phyloP scores from a whole-genome alignment of 2,888 invertebrate genomes.

The Lepidonotus clava region DNA sequence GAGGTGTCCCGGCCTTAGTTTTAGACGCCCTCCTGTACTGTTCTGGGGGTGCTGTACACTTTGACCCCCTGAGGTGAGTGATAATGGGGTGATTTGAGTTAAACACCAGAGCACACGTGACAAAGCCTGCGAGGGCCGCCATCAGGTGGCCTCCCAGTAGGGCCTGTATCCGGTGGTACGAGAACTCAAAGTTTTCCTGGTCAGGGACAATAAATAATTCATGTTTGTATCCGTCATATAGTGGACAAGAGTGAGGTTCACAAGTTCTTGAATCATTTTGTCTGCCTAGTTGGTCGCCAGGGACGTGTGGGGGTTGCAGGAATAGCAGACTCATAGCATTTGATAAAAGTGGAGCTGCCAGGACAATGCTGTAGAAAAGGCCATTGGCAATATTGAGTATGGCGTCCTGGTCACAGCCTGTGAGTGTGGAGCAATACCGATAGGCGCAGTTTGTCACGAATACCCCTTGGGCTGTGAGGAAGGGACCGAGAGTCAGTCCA shows the following conservation, averaged over 20 bases:
- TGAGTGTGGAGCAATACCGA: background rate
- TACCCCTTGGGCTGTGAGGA: conserved; percentile 11
- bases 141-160: background rate
- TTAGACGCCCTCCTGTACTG: background rate
- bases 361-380: background rate
- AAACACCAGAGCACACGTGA: background rate
- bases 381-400: background rate
- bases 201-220: background rate
- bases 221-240: background rate
- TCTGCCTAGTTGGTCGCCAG: background rate
- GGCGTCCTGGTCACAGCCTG: background rate
- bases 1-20: background rate
- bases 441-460: conserved; percentile 14
- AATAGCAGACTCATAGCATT: background rate
- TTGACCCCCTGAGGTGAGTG: background rate
- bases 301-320: background rate
- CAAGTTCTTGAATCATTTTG: background rate
- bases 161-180: conserved; percentile 22
- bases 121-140: background rate
- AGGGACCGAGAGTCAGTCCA: background rate
- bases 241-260: background rate
- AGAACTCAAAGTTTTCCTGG: background rate
- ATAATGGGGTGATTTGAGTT: conserved; percentile 33
- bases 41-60: background rate
- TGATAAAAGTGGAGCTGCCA: background rate